Evolutionary conservation across 2,797 vertebrate species (phyloP).

Genomic region (Pogonophryne albipinna): DNA sequence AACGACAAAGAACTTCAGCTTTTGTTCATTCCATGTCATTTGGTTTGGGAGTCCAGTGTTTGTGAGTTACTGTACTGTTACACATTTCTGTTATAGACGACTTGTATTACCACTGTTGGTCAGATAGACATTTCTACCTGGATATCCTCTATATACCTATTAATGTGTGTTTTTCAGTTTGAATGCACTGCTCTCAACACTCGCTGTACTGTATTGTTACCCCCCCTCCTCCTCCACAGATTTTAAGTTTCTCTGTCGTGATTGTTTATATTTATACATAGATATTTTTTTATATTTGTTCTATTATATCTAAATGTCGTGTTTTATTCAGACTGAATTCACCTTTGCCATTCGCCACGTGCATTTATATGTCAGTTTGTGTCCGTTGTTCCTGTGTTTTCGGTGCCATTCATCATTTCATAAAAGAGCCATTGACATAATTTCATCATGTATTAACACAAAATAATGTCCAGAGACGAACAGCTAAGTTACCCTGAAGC

Average conservation of each 20-base stretch:
- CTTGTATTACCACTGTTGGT: conserved; percentile 61
- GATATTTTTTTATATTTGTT: conserved; percentile 76
- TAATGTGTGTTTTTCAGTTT: conserved; percentile 72
- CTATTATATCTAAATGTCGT: conserved; percentile 62
- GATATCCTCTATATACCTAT: conserved; percentile 62
- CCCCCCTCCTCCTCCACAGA: background rate
- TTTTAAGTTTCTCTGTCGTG: conserved; percentile 64
- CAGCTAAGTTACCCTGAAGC: background rate
- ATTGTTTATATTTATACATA: conserved; percentile 76
- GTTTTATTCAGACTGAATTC: conserved; percentile 49
- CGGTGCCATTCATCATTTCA: conserved; percentile 33
- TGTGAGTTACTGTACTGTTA: conserved; percentile 64
- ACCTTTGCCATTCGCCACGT: conserved; percentile 35
- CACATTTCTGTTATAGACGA: conserved; percentile 61
- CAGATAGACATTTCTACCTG: conserved; percentile 68
- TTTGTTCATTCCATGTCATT: conserved; percentile 80
- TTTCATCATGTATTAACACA: background rate
- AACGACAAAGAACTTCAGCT: conserved; percentile 51
- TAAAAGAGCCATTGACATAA: background rate
- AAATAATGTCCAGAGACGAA: background rate
- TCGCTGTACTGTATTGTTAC: conserved; percentile 71
- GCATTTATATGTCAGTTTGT: background rate
- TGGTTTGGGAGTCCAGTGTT: conserved; percentile 56
- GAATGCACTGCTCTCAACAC: conserved; percentile 79
- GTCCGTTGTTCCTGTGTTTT: conserved; percentile 4